A percentile compares a stretch with the other conserved stretches of the same genome.
These are phyloP conservation scores for Sitophilus oryzae DNA, from an alignment of 1,140 invertebrate species.

Conservation along the genomic window DNA sequence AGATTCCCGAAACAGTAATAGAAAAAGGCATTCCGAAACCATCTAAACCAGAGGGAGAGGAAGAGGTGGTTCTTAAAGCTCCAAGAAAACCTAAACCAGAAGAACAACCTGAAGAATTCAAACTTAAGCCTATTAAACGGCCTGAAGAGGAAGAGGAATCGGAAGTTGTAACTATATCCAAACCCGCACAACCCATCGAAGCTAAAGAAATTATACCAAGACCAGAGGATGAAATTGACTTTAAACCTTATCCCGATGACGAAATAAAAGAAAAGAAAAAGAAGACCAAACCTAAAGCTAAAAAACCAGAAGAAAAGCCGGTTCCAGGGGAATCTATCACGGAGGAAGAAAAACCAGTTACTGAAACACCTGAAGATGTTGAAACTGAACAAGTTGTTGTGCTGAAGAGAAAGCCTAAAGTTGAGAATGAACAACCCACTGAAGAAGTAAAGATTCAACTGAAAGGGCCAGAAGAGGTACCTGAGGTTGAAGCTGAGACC, in stretches of 20 bases:
- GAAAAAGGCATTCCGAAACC: constrained; percentile 45
- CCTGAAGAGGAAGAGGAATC: constrained; percentile 32
- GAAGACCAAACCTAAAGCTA: constrained; percentile 29
- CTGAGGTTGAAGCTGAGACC: constrained; percentile 26
- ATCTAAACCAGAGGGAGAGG: constrained; percentile 44
- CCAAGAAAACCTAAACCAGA: constrained; percentile 33
- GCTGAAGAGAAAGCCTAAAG: constrained; percentile 33
- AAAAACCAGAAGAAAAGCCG: constrained; percentile 29
- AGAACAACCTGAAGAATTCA: constrained; percentile 25
- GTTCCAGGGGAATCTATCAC: too few species aligned
- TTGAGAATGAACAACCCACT: constrained; percentile 19
- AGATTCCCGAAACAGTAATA: constrained; percentile 45
- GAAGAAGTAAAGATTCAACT: constrained; percentile 19
- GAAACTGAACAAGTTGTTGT: constrained; percentile 23
- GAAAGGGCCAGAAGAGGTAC: constrained; percentile 27
- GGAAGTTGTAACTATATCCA: constrained; percentile 20
- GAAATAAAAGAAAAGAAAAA: constrained; percentile 30
- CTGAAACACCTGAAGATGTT: constrained; percentile 31
- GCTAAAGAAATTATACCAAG: constrained; percentile 26
- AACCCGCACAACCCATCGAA: constrained; percentile 24
- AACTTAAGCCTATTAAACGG: constrained; percentile 21
- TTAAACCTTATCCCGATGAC: constrained; percentile 12
- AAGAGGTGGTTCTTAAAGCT: constrained; percentile 35
- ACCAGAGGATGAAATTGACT: constrained; percentile 28
- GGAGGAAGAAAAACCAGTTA: constrained; percentile 25